A percentile compares a stretch with the other conserved stretches of the same genome.
phyloP scores from a whole-genome alignment of 2,113 vertebrate genomes.

The Brevimyrus niger region DNA sequence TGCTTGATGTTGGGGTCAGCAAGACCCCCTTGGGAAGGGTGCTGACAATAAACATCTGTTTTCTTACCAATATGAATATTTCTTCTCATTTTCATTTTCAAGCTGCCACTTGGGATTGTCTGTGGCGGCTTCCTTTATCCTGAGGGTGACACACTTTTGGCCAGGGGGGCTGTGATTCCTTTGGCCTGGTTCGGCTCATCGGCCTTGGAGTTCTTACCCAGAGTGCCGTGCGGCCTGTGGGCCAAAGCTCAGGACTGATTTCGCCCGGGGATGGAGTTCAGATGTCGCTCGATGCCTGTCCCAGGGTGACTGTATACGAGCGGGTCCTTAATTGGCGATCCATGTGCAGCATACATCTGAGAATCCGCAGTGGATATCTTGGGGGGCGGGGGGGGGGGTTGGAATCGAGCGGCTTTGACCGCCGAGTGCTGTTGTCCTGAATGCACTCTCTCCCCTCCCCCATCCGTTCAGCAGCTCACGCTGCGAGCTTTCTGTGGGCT shows the following conservation, averaged over 20 bases:
- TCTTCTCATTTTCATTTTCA: neutral
- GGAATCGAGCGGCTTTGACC: neutral
- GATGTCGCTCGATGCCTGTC: neutral
- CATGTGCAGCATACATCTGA: neutral
- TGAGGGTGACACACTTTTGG: neutral
- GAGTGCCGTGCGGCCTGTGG: neutral
- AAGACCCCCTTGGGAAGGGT: neutral
- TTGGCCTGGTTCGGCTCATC: neutral
- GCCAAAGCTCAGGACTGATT: neutral
- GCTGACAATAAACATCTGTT: neutral
- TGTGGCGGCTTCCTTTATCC: neutral
- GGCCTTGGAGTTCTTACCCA: neutral
- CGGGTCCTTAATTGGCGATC: neutral
- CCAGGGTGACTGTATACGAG: neutral
- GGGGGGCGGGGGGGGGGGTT: neutral
- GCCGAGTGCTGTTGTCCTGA: neutral
- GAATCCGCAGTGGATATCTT: neutral
- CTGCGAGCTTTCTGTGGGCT: conserved; percentile 6
- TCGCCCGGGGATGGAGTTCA: neutral
- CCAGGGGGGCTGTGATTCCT: neutral
- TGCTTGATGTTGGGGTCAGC: neutral
- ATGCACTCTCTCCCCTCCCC: no score
- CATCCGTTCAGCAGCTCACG: neutral
- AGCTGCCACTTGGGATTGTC: neutral
- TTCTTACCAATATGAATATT: neutral